phyloP scores from a whole-genome alignment of 2,113 vertebrate species.

The Tilapia sparmanii region DNA sequence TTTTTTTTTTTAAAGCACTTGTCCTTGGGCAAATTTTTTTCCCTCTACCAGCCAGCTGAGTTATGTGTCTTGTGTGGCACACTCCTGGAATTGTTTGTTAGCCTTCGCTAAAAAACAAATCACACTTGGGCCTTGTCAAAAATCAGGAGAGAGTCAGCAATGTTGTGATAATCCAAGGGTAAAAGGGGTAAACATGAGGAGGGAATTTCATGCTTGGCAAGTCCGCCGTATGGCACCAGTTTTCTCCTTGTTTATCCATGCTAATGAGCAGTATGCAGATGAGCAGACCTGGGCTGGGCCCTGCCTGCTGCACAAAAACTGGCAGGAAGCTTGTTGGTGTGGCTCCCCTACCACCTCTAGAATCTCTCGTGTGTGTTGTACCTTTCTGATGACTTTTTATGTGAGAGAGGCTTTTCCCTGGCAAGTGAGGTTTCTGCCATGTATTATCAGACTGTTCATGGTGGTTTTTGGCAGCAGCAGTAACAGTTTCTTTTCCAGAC shows the following conservation, averaged over 20 bases:
- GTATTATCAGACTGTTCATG: not conserved
- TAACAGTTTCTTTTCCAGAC: not conserved
- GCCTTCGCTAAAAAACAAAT: conserved; percentile 1
- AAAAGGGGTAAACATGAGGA: conserved; percentile 68
- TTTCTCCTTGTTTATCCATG: conserved; percentile 66
- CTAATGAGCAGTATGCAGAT: conserved; percentile 71
- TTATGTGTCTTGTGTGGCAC: not conserved
- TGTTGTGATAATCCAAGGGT: conserved; percentile 57
- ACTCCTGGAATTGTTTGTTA: conserved; percentile 5
- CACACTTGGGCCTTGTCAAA: conserved; percentile 23
- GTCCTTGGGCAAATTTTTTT: conserved; percentile 19
- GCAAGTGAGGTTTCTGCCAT: not conserved
- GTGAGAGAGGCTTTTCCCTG: not conserved
- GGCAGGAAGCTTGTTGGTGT: not conserved
- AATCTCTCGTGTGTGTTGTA: not conserved
- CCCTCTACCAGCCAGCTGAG: not conserved
- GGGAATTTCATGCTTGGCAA: conserved; percentile 70
- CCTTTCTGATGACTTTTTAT: conserved; percentile 12
- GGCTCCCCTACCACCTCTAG: not conserved
- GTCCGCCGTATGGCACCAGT: conserved; percentile 60
- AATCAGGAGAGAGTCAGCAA: conserved; percentile 17
- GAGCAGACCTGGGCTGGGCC: conserved; percentile 35
- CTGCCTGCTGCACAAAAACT: conserved; percentile 4
- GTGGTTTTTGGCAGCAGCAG: not conserved
- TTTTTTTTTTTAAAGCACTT: conserved; percentile 5